These are phyloP conservation scores for Cepaea nemoralis DNA, from an alignment of 1,140 invertebrate species.

Conservation along the genomic window DNA sequence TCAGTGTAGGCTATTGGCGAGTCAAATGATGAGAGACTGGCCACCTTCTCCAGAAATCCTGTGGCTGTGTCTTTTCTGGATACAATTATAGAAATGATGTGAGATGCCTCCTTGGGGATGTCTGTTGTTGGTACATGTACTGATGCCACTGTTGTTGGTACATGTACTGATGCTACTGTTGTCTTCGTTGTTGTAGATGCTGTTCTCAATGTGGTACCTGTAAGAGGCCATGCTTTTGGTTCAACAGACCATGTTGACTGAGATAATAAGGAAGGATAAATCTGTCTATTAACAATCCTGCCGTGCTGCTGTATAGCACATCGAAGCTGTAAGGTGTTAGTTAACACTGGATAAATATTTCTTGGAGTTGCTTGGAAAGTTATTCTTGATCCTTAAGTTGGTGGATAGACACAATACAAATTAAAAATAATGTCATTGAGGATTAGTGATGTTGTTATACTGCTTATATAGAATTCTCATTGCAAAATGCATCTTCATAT, in stretches of 20 bases:
- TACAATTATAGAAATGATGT: constrained; percentile 18
- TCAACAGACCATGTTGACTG: too few species aligned
- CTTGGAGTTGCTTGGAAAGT: not conserved
- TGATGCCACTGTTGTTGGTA: not conserved
- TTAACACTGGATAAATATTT: constrained; percentile 11
- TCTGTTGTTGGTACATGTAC: not conserved
- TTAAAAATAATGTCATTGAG: too few species aligned
- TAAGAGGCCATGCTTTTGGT: not conserved
- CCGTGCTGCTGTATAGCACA: not conserved
- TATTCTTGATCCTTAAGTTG: not conserved
- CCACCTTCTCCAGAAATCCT: not conserved
- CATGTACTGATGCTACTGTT: too few species aligned
- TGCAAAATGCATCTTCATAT: too few species aligned
- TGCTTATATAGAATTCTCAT: too few species aligned
- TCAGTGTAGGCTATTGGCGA: not conserved
- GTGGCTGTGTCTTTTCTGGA: not conserved
- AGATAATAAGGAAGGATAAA: too few species aligned
- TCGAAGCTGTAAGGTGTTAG: constrained; percentile 7
- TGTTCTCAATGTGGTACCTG: too few species aligned
- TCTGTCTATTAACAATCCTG: not conserved
- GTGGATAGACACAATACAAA: too few species aligned
- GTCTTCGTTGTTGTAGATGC: too few species aligned
- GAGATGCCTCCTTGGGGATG: not conserved
- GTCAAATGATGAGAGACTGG: constrained; percentile 4
- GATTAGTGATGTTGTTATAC: too few species aligned